Evolutionary conservation across 2,888 invertebrate genomes (phyloP).

Genomic region (Cataglyphis albicans): DNA sequence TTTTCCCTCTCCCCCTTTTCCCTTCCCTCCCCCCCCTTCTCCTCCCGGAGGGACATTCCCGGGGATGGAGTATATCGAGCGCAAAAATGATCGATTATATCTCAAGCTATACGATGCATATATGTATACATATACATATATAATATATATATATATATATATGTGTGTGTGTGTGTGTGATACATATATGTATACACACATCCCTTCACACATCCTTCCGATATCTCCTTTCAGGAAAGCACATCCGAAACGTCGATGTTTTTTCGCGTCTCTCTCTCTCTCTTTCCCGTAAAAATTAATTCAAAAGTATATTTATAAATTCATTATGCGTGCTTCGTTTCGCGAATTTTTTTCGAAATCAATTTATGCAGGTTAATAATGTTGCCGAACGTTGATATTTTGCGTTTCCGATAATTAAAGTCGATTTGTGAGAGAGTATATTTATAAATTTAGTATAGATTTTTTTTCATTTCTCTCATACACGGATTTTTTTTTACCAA

Average conservation of each 20-base stretch:
- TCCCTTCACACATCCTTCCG: background rate
- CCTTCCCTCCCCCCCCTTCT: background rate
- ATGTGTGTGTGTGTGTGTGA: background rate
- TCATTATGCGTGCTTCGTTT: background rate
- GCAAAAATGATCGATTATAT: conserved; percentile 54
- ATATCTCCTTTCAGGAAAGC: background rate
- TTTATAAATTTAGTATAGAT: background rate
- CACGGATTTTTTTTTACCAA: background rate
- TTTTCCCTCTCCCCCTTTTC: background rate
- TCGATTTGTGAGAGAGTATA: background rate
- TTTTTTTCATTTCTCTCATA: background rate
- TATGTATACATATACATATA: too few species aligned
- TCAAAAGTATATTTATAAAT: conserved; percentile 7
- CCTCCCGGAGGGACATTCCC: background rate
- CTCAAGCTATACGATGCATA: background rate
- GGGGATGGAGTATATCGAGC: conserved; percentile 39
- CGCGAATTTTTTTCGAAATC: background rate
- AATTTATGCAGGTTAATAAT: background rate
- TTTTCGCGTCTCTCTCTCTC: background rate
- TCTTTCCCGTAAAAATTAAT: background rate
- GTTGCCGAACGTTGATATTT: background rate
- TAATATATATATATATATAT: background rate
- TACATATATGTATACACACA: background rate
- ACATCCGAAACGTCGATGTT: background rate
- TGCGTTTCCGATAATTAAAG: conserved; percentile 1